These are phyloP conservation scores for Sapayoa aenigma DNA, from an alignment of 2,113 vertebrate genomes.

Conservation along the genomic window DNA sequence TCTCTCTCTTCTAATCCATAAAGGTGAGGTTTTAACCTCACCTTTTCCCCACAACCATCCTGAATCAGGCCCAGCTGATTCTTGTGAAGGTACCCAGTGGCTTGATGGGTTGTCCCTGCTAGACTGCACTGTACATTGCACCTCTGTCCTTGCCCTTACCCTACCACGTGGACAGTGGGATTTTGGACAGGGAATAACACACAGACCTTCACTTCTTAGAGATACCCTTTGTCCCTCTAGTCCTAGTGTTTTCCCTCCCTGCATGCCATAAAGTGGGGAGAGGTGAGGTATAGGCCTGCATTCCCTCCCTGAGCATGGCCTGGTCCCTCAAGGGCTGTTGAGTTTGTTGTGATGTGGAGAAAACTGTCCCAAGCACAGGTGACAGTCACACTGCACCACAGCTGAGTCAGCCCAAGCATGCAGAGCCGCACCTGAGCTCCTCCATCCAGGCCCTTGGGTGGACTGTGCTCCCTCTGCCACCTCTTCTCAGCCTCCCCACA, in stretches of 20 bases:
- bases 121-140: not conserved
- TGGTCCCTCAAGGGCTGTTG: not conserved
- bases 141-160: not conserved
- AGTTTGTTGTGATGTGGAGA: not conserved
- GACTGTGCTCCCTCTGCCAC: fast-evolving
- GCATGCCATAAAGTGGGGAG: not conserved
- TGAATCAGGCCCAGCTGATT: not conserved
- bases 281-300: not conserved
- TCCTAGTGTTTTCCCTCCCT: not conserved
- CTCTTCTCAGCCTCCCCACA: not conserved
- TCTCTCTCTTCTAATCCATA: not conserved
- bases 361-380: not conserved
- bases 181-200: not conserved
- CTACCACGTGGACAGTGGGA: not conserved
- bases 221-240: not conserved
- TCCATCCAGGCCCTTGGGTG: not conserved
- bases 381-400: not conserved
- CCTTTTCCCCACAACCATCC: too few species aligned
- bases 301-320: not conserved
- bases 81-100: not conserved
- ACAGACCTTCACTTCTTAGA: not conserved
- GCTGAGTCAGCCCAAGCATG: not conserved
- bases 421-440: not conserved
- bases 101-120: not conserved
- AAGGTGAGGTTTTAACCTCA: not conserved